Conservation (phyloP, 2,888 invertebrate genomes). For the Leptinotarsa rubiginosa region DNA sequence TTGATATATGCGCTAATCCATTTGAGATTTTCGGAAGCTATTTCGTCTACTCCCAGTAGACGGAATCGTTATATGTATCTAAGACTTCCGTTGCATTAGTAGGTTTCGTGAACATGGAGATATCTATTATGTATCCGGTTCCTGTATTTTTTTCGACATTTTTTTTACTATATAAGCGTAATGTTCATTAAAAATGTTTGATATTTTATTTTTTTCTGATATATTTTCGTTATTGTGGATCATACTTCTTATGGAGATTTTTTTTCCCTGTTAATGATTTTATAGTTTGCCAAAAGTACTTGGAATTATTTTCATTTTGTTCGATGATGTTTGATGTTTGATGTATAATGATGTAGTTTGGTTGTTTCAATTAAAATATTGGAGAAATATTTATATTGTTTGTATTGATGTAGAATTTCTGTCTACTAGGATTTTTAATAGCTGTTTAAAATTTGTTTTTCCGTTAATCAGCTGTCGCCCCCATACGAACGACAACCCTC, state of each 20-base stretch:
- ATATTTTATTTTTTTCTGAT: neutral
- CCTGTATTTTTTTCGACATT: too few relatives aligned
- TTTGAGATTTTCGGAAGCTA: neutral
- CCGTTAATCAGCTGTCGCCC: too few relatives aligned
- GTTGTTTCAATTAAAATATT: neutral
- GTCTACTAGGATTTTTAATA: neutral
- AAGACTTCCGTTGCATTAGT: neutral
- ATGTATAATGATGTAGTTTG: neutral
- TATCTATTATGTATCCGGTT: neutral
- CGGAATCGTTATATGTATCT: too few relatives aligned
- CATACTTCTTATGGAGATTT: neutral
- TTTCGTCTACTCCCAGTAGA: neutral
- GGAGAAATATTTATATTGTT: neutral
- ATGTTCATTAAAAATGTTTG: neutral
- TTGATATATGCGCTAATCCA: neutral
- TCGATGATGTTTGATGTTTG: too few relatives aligned
- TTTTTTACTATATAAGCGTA: neutral
- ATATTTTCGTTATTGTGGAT: neutral
- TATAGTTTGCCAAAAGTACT: neutral
- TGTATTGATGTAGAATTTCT: neutral
- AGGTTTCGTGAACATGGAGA: neutral
- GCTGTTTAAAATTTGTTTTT: too few relatives aligned
- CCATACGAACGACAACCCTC: too few relatives aligned
- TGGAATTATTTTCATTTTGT: neutral
- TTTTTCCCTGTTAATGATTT: neutral